Base-by-base conservation (phyloP, 2,797 vertebrate species). In the Odontamblyopus rebecca region DNA sequence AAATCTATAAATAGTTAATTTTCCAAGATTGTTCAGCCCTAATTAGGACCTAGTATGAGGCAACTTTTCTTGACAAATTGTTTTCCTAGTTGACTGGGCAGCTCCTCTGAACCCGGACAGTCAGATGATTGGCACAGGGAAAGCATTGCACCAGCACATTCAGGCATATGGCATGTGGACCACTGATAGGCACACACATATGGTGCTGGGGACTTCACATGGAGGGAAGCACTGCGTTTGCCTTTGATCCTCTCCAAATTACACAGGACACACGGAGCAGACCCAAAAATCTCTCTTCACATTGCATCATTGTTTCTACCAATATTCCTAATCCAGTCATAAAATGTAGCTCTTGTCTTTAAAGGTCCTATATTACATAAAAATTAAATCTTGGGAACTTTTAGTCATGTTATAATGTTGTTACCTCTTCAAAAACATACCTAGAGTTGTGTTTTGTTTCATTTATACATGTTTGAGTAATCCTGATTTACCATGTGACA, bases 101-200 rank as follows among this genome's bases (percentile, higher is more conserved):
- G 75, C 4, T 83, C 74, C 13, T 72, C 63, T 74, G 80, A 78
- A 69, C 81, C 75, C 38, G 18, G 77, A 85, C 76, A 76, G 71
- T 51, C 72, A 84, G 71, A 85, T 87, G 88, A 89, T 85, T 88
- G 90, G 89, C 86, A 83, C 85, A 75, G 81, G 84, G 89, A 91
- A 91, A 84, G 84, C 84, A 89, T 90, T 90, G 89, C 90, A 86
- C 82, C 89, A 91, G 89, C 91, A 89, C 85, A 90, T 91, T 91
- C 86, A 89, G 89, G 77, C 93, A 93, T 92, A 94, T 94, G 92
- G 93, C 90, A 86, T 89, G 89, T 82, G 78, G 90, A 89, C 90
- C 88, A 91, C 92, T 91, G 93, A 92, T 89, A 90, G 89, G 92
- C 68, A 78, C 85, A 89, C 91, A 86, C 92, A 92, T 93, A 93